Evolutionary conservation across 2,113 vertebrate genomes (phyloP).

Genomic region (Delphinapterus leucas): DNA sequence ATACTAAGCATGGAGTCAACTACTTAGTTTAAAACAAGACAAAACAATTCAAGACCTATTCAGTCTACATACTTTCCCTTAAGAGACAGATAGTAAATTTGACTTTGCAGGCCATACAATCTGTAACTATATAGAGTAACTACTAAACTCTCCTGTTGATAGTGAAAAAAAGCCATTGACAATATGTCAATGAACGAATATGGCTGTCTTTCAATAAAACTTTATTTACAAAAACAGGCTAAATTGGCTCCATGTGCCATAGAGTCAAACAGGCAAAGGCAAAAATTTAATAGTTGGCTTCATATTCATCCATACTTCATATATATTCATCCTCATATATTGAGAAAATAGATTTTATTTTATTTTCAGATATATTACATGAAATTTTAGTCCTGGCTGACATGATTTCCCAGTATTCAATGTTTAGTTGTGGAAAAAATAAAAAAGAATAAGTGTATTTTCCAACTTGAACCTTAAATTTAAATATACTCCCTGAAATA

Average conservation of each 20-base stretch:
- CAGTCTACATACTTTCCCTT: background rate
- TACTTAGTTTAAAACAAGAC: background rate
- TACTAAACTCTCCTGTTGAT: background rate
- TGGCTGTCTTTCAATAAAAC: background rate
- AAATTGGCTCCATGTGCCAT: rapidly evolving
- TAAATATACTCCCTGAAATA: background rate
- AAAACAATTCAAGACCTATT: background rate
- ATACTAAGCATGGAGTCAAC: background rate
- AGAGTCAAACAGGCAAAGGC: background rate
- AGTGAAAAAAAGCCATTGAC: background rate
- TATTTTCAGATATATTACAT: background rate
- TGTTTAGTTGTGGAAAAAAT: background rate
- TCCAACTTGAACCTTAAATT: background rate
- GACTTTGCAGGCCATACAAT: background rate
- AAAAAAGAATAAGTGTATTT: background rate
- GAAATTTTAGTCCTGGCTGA: background rate
- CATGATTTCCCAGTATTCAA: background rate
- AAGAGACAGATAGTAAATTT: background rate
- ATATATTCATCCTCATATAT: background rate
- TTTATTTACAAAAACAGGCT: background rate
- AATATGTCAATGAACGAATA: background rate
- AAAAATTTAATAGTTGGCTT: background rate
- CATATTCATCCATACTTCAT: background rate
- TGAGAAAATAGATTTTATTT: background rate
- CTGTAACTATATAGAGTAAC: background rate